phyloP scores from a whole-genome alignment of 2,888 invertebrate genomes.

The Lucinisca nassula region DNA sequence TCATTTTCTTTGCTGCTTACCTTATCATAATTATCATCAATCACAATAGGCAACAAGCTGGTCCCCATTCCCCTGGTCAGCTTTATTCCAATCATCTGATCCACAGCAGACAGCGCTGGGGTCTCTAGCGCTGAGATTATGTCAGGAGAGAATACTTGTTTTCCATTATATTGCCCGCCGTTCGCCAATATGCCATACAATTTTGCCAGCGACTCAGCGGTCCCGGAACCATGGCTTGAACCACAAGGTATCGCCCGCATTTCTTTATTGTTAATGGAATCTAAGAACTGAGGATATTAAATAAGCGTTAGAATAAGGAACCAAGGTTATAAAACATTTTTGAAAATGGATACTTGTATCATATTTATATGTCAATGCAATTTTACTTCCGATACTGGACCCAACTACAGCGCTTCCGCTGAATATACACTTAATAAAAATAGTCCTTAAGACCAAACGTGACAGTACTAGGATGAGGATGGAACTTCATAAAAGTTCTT shows the following conservation, averaged over 20 bases:
- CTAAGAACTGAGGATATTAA: too few species aligned
- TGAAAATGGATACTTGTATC: too few species aligned
- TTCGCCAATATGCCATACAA: conserved; percentile 80
- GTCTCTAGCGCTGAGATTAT: conserved; percentile 71
- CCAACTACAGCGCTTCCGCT: too few species aligned
- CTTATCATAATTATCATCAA: background rate
- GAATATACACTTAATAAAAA: too few species aligned
- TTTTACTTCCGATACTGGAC: too few species aligned
- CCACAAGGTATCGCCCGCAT: conserved; percentile 75
- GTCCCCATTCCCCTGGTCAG: background rate
- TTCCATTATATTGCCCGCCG: conserved; percentile 73
- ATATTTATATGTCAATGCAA: too few species aligned
- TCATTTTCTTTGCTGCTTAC: too few species aligned
- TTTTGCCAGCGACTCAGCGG: conserved; percentile 78
- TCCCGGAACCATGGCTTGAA: conserved; percentile 78
- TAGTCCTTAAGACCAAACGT: too few species aligned
- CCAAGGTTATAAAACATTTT: too few species aligned
- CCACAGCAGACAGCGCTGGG: conserved; percentile 71
- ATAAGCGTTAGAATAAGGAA: too few species aligned
- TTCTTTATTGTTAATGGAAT: conserved; percentile 77
- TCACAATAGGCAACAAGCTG: background rate
- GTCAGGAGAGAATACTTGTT: conserved; percentile 69
- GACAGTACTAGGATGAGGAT: too few species aligned
- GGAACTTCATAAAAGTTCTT: too few species aligned
- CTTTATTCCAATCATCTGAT: background rate